Conservation (phyloP, 2,113 vertebrate genomes). For the Notothenia coriiceps region DNA sequence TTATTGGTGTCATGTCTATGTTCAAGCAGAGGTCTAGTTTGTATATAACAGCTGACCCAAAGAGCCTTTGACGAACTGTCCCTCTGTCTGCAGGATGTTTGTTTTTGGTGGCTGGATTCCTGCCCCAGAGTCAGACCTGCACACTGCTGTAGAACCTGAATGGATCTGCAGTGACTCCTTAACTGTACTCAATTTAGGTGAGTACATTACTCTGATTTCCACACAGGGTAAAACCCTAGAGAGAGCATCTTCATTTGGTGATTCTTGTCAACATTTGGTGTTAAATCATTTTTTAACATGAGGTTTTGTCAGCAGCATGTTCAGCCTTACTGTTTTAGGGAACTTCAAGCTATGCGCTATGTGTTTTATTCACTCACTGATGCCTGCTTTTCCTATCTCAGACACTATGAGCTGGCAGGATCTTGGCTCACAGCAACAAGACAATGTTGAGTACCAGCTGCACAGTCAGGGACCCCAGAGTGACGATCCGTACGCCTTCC, state of each 20-base stretch:
- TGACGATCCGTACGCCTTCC: conserved; percentile 86
- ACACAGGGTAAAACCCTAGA: not conserved
- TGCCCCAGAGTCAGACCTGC: conserved; percentile 83
- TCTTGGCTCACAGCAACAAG: conserved; percentile 87
- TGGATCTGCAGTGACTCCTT: conserved; percentile 95
- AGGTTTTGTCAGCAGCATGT: not conserved
- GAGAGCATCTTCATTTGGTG: not conserved
- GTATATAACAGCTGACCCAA: not conserved
- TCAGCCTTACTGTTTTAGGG: not conserved
- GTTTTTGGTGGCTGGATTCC: conserved; percentile 98
- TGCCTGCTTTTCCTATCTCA: conserved; percentile 58
- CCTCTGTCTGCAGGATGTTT: conserved; percentile 90
- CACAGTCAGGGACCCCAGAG: conserved; percentile 83
- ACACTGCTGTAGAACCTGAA: conserved; percentile 84
- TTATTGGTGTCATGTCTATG: not conserved
- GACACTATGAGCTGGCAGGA: conserved; percentile 91
- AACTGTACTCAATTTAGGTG: conserved; percentile 91
- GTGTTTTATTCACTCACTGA: not conserved
- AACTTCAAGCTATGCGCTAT: too few relatives aligned
- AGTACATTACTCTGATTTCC: conserved; percentile 63
- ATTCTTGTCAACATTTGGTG: not conserved
- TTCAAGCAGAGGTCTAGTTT: not conserved
- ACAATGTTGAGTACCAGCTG: conserved; percentile 81
- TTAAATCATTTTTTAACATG: too few relatives aligned
- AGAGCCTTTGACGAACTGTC: not conserved